phyloP scores from a whole-genome alignment of 2,113 vertebrate genomes.

The Triplophysa tibetana region DNA sequence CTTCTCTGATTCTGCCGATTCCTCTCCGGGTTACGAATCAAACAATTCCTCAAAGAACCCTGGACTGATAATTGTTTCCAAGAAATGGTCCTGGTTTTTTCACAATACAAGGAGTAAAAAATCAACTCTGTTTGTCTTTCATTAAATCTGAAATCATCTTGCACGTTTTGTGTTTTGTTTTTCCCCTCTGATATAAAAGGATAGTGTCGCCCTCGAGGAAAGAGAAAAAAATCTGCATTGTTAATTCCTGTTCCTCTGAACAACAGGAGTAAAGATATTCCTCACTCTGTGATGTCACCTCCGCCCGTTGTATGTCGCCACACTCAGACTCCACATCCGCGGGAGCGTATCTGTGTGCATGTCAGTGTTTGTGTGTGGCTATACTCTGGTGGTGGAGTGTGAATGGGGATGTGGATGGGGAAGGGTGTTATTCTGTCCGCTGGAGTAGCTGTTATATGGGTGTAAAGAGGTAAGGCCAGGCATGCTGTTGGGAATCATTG shows the following conservation, averaged over 20 bases:
- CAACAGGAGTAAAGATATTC: slow-evolving; percentile 52
- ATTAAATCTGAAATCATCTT: slow-evolving; percentile 50
- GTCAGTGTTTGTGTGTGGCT: slow-evolving; percentile 72
- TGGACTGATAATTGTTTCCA: slow-evolving; percentile 66
- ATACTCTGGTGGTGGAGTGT: slow-evolving; percentile 99
- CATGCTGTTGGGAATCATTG: slow-evolving; percentile 98
- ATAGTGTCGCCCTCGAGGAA: slow-evolving; percentile 40
- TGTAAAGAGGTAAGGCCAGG: slow-evolving; percentile 93
- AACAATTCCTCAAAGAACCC: slow-evolving; percentile 68
- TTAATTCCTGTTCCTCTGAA: slow-evolving; percentile 53
- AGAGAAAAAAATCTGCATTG: slow-evolving; percentile 55
- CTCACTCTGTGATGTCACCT: slow-evolving; percentile 1
- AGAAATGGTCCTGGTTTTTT: slow-evolving; percentile 64
- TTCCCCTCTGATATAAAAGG: slow-evolving; percentile 58
- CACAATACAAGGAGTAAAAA: slow-evolving; percentile 62
- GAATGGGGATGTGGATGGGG: slow-evolving; percentile 94
- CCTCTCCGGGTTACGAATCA: slow-evolving; percentile 63
- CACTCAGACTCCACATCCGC: slow-evolving; percentile 13
- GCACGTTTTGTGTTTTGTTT: slow-evolving; percentile 47
- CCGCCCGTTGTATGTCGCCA: not conserved
- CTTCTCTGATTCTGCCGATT: slow-evolving; percentile 61
- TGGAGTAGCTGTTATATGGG: slow-evolving; percentile 93
- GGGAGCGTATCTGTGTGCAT: slow-evolving; percentile 20
- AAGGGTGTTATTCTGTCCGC: slow-evolving; percentile 97
- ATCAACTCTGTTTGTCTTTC: slow-evolving; percentile 61